phyloP scores from a whole-genome alignment of 2,797 vertebrate species.

The Podarcis lilfordi region DNA sequence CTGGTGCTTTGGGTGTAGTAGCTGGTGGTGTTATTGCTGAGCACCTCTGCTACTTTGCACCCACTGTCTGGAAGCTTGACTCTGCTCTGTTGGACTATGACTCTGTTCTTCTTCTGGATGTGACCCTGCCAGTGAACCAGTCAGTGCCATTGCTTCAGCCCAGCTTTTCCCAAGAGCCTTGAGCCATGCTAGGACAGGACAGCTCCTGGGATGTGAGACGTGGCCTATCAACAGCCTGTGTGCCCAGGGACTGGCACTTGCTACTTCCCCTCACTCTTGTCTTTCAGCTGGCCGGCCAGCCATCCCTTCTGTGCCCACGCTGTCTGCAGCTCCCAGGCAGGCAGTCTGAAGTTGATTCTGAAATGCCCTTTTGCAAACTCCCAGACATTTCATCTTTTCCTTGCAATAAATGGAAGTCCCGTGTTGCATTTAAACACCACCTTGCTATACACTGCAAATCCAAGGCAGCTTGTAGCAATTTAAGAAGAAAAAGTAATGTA shows the following conservation, averaged over 20 bases:
- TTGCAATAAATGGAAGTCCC: background rate
- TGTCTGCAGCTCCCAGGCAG: too few relatives aligned
- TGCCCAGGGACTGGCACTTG: background rate
- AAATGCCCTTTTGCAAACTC: background rate
- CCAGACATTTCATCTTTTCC: too few relatives aligned
- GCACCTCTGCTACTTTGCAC: constrained; percentile 72
- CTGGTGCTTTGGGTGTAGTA: constrained; percentile 70
- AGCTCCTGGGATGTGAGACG: background rate
- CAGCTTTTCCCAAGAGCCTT: too few relatives aligned
- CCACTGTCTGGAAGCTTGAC: constrained; percentile 62
- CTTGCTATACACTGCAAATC: too few relatives aligned
- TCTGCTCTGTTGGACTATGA: too few relatives aligned
- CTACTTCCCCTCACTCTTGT: background rate
- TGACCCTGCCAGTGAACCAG: too few relatives aligned
- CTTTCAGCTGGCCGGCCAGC: background rate
- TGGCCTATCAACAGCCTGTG: background rate
- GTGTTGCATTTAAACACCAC: background rate
- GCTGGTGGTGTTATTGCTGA: constrained; percentile 56
- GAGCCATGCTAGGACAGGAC: too few relatives aligned
- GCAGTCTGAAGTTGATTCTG: too few relatives aligned
- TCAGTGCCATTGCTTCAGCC: too few relatives aligned
- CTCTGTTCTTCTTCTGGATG: too few relatives aligned
- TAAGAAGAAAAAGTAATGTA: background rate
- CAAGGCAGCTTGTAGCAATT: background rate
- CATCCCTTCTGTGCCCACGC: background rate